Evolutionary conservation across 2,797 vertebrate species (phyloP).

Genomic region (Enteromius afrohamiltoni): DNA sequence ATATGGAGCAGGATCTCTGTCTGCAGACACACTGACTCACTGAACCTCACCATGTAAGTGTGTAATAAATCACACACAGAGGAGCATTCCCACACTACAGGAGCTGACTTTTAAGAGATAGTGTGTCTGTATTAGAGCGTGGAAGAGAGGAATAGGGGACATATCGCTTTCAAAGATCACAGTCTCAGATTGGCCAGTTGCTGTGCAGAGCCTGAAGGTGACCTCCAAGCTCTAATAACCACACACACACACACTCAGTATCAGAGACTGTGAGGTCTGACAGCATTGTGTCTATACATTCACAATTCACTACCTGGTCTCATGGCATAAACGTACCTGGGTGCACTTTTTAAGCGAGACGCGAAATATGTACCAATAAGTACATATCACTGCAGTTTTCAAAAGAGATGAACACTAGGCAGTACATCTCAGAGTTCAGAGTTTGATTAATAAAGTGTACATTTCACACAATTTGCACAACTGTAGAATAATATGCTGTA

Average conservation of each 20-base stretch:
- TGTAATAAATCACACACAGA: constrained; percentile 38
- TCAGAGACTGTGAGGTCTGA: constrained; percentile 13
- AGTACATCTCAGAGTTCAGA: too few species aligned
- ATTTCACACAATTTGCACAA: too few species aligned
- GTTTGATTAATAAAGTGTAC: too few species aligned
- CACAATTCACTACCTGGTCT: background rate
- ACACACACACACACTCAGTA: background rate
- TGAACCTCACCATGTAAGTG: constrained; percentile 6
- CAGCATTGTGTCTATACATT: background rate
- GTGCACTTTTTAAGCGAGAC: too few species aligned
- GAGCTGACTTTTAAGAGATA: constrained; percentile 15
- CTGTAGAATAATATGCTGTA: too few species aligned
- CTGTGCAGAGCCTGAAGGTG: constrained; percentile 53
- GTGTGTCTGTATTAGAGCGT: constrained; percentile 33
- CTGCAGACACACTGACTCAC: constrained; percentile 27
- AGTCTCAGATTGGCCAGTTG: constrained; percentile 12
- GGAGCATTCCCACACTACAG: constrained; percentile 39
- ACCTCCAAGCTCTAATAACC: constrained; percentile 48
- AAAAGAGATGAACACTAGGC: too few species aligned
- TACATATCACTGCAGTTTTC: too few species aligned
- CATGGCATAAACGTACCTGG: too few species aligned
- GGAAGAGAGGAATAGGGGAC: constrained; percentile 5
- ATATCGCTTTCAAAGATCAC: constrained; percentile 13
- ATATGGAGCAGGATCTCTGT: constrained; percentile 27
- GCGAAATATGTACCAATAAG: too few species aligned